Base-by-base conservation (phyloP, 2,113 vertebrate genomes). In the Forbesichthys agassizii region DNA sequence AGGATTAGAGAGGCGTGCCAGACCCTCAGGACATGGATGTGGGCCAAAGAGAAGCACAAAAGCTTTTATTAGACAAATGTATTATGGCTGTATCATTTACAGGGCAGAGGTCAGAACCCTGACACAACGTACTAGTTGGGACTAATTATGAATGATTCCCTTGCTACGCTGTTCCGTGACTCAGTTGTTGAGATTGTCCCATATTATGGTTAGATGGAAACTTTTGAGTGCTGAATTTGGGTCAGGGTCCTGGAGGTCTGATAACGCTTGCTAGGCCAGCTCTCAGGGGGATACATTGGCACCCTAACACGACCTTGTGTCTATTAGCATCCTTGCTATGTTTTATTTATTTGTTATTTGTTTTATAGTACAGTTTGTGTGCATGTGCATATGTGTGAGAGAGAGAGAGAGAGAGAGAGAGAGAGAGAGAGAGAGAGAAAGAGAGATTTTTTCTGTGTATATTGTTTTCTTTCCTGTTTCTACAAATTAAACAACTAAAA, bases 271-370 rank as follows among this genome's bases (percentile, higher is more conserved):
- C 60, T 61, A 74, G 80, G 78, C 71, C 76, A 72, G 64, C 74
- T 83, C 83, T 75, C 72, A n/a, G 66, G 52, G 67, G 82, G 55
- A 55, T 81, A 84, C 18, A 11, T 52, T 80, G 79, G 79, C 86
- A 78, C 53, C 18, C 8, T 68, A 63, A 73, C 78, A 74, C 61
- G 14, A 61, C 62, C 80, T 77, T 72, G 70, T 68, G 61, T 77
- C 69, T 69, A 20, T 47, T 64, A 57, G 80, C 56, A 52, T 64
- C 60, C 3, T 68, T 77, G 27, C 27, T 2, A 27, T 27, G 27
- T 27, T 27, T 27, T 27, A 27, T 27, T 27, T 27, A 27, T 27
- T 27, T 27, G 27, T 27, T 27, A 27, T 27, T 74, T 48, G 69
- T 67, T 78, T 18, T 61, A 74, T 27, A 27, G 27, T 27, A 73